Conservation (phyloP, 2,113 vertebrate genomes). For the Nothoprocta perdicaria region DNA sequence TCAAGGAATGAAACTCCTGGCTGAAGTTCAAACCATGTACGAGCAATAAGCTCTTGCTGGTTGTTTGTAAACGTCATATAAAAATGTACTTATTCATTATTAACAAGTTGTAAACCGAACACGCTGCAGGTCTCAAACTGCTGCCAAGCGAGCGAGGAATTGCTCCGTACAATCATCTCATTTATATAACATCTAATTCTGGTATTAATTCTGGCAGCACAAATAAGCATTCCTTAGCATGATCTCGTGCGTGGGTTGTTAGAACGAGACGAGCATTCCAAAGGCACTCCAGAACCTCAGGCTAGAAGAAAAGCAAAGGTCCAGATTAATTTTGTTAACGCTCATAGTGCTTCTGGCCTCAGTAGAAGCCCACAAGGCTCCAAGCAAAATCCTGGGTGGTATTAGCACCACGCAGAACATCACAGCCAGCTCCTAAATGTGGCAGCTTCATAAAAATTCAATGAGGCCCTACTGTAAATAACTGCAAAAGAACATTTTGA, state of each 20-base stretch:
- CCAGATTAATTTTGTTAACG: neutral
- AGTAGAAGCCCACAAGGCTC: neutral
- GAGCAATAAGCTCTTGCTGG: slow-evolving; percentile 35
- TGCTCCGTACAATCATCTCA: slow-evolving; percentile 31
- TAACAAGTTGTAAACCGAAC: slow-evolving; percentile 52
- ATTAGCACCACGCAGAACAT: neutral
- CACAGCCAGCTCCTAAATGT: neutral
- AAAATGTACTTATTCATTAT: slow-evolving; percentile 67
- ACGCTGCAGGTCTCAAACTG: slow-evolving; percentile 15
- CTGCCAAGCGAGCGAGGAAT: slow-evolving; percentile 36
- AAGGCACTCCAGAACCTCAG: neutral
- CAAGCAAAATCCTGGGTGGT: neutral
- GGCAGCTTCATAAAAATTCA: neutral
- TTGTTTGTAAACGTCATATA: slow-evolving; percentile 62
- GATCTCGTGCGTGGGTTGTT: neutral
- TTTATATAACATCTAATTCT: slow-evolving; percentile 28
- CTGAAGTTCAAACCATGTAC: slow-evolving; percentile 36
- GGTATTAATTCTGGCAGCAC: slow-evolving; percentile 38
- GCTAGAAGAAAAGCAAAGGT: neutral
- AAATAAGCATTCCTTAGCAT: neutral
- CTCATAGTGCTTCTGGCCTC: neutral
- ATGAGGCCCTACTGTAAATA: neutral
- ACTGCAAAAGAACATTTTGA: neutral
- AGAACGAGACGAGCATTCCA: neutral
- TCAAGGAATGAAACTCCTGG: slow-evolving; percentile 62